Conservation (phyloP, 1,140 invertebrate genomes). For the Lepidurus arcticus region DNA sequence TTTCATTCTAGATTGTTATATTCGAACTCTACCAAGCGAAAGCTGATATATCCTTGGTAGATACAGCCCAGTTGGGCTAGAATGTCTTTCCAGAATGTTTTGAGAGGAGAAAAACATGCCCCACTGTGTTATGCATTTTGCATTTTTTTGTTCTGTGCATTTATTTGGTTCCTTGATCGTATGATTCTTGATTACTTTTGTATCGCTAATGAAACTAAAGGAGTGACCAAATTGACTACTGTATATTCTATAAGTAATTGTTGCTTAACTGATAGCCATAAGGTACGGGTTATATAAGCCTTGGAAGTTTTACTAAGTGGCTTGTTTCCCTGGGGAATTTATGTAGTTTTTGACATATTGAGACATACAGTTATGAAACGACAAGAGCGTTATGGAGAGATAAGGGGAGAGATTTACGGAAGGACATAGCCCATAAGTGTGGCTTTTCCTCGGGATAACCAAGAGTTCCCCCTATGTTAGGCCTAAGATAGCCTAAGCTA, state of each 20-base stretch:
- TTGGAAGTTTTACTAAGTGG: background rate
- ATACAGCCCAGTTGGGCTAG: conserved; percentile 37
- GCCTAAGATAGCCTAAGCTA: conserved; percentile 11
- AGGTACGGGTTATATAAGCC: background rate
- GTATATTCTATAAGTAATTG: background rate
- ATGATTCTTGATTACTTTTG: background rate
- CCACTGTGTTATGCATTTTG: no score
- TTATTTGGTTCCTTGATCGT: background rate
- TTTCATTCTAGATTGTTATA: conserved; percentile 40
- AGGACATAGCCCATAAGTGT: background rate
- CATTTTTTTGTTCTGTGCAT: no score
- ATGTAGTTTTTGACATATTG: background rate
- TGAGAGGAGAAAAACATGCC: background rate
- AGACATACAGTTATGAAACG: background rate
- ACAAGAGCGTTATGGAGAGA: background rate
- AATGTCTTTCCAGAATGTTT: background rate
- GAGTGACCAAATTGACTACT: background rate
- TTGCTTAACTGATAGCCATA: background rate
- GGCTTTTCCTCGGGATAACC: background rate
- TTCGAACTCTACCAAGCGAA: conserved; percentile 40
- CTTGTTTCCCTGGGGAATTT: background rate
- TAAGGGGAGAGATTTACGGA: background rate
- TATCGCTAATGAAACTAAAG: background rate
- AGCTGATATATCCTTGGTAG: conserved; percentile 37
- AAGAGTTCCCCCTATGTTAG: background rate